Base-by-base conservation (phyloP, 2,888 invertebrate species). In the Mayetiola destructor region DNA sequence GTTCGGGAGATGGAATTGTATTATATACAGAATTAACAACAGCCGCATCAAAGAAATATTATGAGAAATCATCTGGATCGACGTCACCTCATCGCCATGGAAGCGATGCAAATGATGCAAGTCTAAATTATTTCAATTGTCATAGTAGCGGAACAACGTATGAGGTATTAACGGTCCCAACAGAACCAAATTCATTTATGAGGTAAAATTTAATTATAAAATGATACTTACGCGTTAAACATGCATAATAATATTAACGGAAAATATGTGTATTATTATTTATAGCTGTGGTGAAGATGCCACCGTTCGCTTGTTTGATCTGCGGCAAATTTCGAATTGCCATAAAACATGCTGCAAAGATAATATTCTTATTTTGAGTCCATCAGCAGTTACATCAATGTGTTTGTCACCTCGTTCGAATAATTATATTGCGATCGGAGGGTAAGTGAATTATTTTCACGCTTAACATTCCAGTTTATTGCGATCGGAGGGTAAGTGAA, bases 1-100 rank as follows among this genome's bases (percentile, higher is more conserved):
- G 88, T 69, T 85, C 88, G 40, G 88, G 88, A 10, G 87, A 88
- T 75, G 90, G 90, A 16, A 78, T 82, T 60, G 83, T 90, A 58
- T 75, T 84, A 58, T 83, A 82, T 68, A 86, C 86, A 63, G 82
- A 72, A 62, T 63, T 72, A 18, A 61, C 68, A 60, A 62, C 65
- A 2, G 66, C 65, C 0, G 67, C 52, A 20, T 21, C 36, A 61
- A 59, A 57, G 52, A 58, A 59, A 48, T 52, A 57, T 55, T 56
- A 52, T 20, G 48, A 58, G 55, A 57, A 57, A 40, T 32, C 48
- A 32, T 36, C 57, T 16, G 14, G 55, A 23, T 21, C 53, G 12
- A 20, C 2, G 3, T 53, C 53, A 54, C 35, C 32, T 14, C 56
- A 42, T 14, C 29, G 23, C 18, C 30, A 30, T 40, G 30, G 23